Base-by-base conservation (phyloP, 2,113 vertebrate genomes). In the Trichomycterus rosablanca region DNA sequence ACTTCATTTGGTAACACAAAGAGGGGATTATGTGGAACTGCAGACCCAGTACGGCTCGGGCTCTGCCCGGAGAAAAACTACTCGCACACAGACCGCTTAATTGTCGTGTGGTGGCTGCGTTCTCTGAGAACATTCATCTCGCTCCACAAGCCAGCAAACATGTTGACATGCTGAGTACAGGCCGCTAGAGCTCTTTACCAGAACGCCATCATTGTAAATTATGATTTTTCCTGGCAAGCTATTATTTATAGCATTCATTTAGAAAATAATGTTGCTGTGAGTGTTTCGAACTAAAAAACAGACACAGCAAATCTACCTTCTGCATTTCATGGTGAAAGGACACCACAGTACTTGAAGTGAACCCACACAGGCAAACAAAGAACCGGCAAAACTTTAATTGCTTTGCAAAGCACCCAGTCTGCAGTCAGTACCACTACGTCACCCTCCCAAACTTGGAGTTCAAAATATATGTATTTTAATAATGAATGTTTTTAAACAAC, bases 1-100 rank as follows among this genome's bases (percentile, higher is more conserved):
- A 67, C 72, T 71, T 74, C 72, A 71, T 71, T 70, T 58, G 67
- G 67, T 52, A 69, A 63, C 54, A 66, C 70, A 67, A 76, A 74
- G 64, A 54, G 52, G 15, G 43, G 61, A 69, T 68, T 76, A 67
- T 76, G 59, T 19, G 26, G 39, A 39, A 42, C 68, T 32, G 53
- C 26, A 54, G 46, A 30, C 48, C 55, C 14, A 35, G 23, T 39
- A 52, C 51, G 18, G 51, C 5, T 44, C 46, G n/a, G 16, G 19
- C 51, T 43, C n/a, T 23, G 42, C 40, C 40, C 26, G 3, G 64
- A 59, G 63, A 43, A 45, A 26, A 67, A 28, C 59, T 48, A 32
- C 18, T 30, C 40, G 19, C 39, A 44, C 26, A 59, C 24, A 40
- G 59, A 63, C 48, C 7, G 56, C 34, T 26, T 60, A 74, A 65